A percentile compares a stretch with the other conserved stretches of the same genome.
Conservation (phyloP, 2,113 vertebrate species). For the Dipodomys stephensi region DNA sequence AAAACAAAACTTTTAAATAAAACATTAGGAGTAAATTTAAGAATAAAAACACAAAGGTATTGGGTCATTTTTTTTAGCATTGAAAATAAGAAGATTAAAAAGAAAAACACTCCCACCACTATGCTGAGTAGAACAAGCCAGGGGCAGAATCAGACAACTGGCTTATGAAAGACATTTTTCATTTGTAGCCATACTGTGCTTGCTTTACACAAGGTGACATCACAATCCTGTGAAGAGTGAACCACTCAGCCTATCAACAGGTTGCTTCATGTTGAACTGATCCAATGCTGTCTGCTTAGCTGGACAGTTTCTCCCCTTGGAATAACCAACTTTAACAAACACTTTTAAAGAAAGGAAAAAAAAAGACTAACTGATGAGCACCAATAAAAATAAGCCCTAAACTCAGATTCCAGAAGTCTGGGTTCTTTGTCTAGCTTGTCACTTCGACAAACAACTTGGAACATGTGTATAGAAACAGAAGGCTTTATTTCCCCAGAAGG, state of each 20-base stretch:
- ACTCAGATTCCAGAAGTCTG: not conserved
- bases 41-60: slow-evolving; percentile 55
- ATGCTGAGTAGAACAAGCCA: slow-evolving; percentile 31
- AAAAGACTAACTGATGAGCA: not conserved
- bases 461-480: not conserved
- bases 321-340: slow-evolving; percentile 54
- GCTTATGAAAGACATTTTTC: slow-evolving; percentile 79
- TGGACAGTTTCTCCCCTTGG: not conserved
- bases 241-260: slow-evolving; percentile 49
- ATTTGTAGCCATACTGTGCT: slow-evolving; percentile 53
- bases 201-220: slow-evolving; percentile 47
- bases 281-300: not conserved
- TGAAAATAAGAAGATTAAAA: slow-evolving; percentile 60
- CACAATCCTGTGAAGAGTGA: slow-evolving; percentile 50
- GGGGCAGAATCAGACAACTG: slow-evolving; percentile 55
- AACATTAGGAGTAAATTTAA: slow-evolving; percentile 42
- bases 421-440: not conserved
- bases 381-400: not conserved
- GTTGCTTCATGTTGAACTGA: slow-evolving; percentile 36
- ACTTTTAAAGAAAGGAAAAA: slow-evolving; percentile 12
- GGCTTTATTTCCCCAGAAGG: not conserved
- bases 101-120: slow-evolving; percentile 56
- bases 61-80: slow-evolving; percentile 52
- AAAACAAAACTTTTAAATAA: slow-evolving; percentile 47
- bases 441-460: not conserved